phyloP scores from a whole-genome alignment of 1,140 invertebrate genomes.

The Bombus pascuorum region DNA sequence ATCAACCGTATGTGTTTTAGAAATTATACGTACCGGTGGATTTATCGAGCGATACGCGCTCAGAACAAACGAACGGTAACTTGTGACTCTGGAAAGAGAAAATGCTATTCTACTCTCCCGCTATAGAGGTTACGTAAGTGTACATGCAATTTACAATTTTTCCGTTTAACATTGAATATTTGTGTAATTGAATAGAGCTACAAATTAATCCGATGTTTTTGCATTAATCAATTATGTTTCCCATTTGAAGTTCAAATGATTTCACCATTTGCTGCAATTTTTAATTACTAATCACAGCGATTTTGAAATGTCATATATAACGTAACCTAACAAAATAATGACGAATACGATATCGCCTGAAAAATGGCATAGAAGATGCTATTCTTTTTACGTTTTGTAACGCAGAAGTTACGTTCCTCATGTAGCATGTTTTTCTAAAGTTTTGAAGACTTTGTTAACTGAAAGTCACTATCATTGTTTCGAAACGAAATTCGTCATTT shows the following conservation, averaged over 20 bases:
- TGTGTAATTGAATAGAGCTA: background rate
- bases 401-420: no score
- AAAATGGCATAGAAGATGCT: background rate
- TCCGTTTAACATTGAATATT: background rate
- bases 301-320: background rate
- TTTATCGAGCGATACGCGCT: conserved; percentile 56
- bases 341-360: background rate
- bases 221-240: background rate
- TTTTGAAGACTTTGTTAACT: no score
- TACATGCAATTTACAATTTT: background rate
- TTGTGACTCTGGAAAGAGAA: background rate
- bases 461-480: no score
- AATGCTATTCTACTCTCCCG: background rate
- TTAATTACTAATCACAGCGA: background rate
- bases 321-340: background rate
- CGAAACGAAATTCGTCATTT: no score
- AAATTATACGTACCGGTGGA: conserved; percentile 57
- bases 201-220: background rate
- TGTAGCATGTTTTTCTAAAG: no score
- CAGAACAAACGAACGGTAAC: conserved; percentile 44
- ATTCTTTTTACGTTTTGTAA: background rate
- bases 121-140: background rate
- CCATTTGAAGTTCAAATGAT: background rate
- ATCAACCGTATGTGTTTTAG: conserved; percentile 65
- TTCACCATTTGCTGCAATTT: background rate